Evolutionary conservation across 2,888 invertebrate genomes (phyloP), one percentile per base, ranked within the genome.

Genomic region (Microplitis deprimator): DNA sequence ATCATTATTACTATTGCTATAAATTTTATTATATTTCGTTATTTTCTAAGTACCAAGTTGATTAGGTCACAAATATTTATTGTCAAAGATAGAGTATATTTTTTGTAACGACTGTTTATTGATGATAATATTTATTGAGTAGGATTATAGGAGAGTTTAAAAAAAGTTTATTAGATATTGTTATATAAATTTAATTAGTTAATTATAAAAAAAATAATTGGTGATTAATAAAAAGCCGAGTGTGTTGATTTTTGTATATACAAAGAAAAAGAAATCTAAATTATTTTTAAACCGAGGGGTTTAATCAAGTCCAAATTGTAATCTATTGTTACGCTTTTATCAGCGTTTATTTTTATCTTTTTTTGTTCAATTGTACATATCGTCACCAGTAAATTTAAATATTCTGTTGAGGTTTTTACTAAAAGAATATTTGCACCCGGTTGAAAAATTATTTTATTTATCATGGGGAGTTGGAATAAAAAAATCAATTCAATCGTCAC

Each of bases 401-500:
- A 39, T 40, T 64, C 16, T 65, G 5, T 41, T 17, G 40, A 16
- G 40, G 64, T 17, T 16, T 73, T 13, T 7, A 29, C 39, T 38
- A 29, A 59, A 69, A 40, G 2, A 69, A 50, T 61, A 20, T 20
- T 20, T 20, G 1, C 2, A 20, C 20, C 20, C 20, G 20, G 20
- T 20, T 8, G 8, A 8, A 8, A 50, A 41, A 6, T 41, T 41
- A 10, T 41, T 41, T 41, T 41, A 73, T 50, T 39, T 39, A n/a
- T n/a, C 72, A 39, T 39, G 8, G 67, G 38, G 20, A 20, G 40
- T 62, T 69, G 17, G 4, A n/a, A 68, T 1, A 7, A 68, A n/a
- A 50, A 50, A 50, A 50, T 50, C 50, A 50, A 50, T 50, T 50
- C 50, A 50, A 50, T 50, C 50, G 50, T 50, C 50, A 50, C 50